Conservation (phyloP, 1,140 invertebrate genomes). For the Drosophila rufa region DNA sequence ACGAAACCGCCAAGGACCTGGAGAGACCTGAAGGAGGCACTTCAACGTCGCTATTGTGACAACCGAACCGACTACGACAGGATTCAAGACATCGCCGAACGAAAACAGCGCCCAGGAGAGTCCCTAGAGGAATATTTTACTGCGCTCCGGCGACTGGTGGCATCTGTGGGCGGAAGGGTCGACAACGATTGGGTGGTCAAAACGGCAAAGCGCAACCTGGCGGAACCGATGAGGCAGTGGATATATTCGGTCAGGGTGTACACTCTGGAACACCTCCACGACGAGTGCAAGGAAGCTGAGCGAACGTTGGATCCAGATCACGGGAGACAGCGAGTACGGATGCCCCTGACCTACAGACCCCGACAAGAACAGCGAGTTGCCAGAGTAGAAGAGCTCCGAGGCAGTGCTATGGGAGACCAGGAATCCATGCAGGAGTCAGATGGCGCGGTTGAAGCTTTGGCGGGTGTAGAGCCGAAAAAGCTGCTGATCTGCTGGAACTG, state of each 20-base stretch:
- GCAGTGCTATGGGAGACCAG: too few relatives aligned
- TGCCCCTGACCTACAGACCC: too few relatives aligned
- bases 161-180: too few relatives aligned
- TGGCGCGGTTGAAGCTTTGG: too few relatives aligned
- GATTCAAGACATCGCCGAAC: not conserved
- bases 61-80: not conserved
- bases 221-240: too few relatives aligned
- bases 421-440: too few relatives aligned
- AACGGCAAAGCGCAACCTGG: too few relatives aligned
- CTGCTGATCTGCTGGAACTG: not conserved
- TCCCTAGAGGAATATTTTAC: not conserved
- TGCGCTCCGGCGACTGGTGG: not conserved
- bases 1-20: too few relatives aligned
- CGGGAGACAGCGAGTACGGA: not conserved
- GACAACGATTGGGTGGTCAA: too few relatives aligned
- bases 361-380: too few relatives aligned
- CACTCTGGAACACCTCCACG: not conserved
- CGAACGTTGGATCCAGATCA: not conserved
- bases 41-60: not conserved
- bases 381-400: too few relatives aligned
- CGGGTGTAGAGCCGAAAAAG: not conserved
- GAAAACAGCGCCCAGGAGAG: not conserved
- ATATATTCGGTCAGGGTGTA: not conserved
- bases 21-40: not conserved
- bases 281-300: not conserved